Evolutionary conservation across 2,888 invertebrate species (phyloP), one percentile per base, ranked within the genome.

Genomic region (Erpobdella octoculata): DNA sequence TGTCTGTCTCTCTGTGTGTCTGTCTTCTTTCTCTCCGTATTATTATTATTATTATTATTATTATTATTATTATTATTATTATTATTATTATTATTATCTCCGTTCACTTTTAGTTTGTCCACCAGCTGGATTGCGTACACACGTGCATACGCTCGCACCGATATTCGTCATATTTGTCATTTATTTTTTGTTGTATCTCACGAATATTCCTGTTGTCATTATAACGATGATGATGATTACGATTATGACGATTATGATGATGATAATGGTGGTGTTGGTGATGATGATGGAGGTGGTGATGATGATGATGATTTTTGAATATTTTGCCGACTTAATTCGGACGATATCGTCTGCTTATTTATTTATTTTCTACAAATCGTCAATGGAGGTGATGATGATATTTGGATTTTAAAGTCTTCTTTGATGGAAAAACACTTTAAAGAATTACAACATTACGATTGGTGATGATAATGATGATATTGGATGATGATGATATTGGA

Each of bases 231-330:
- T 35, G 65, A 2, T 65, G 65, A 2, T 35, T 31, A 65, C 35
- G 36, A 48, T 48, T 31, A 35, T 65, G 65, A 64, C 28, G 64
- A 64, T 64, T 25, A 64, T 31, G 64, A 64, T 64, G 36, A 64
- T 31, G 36, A 64, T 64, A 21, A 64, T 25, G 67, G 41, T 67
- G 67, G 25, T 41, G 67, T n/a, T 67, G 67, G 41, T 41, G 67
- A 67, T 67, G 67, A 46, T 41, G 67, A 67, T 67, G 67, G 41
- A 18, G 67, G 41, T 67, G 67, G 41, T 41, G 67, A 67, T 67
- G 67, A 67, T 67, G 67, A 2, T 67, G 67, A 67, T 67, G 69
- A 58, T 58, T 58, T 31, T 28, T 69, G 58, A 58, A 33, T 31
- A 59, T 28, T 53, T 4, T 58, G 69, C 33, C 48, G 68, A 68